These are phyloP conservation scores for Hypsibius dujardini DNA, from an alignment of 1,140 invertebrate genomes.

Conservation along the genomic window DNA sequence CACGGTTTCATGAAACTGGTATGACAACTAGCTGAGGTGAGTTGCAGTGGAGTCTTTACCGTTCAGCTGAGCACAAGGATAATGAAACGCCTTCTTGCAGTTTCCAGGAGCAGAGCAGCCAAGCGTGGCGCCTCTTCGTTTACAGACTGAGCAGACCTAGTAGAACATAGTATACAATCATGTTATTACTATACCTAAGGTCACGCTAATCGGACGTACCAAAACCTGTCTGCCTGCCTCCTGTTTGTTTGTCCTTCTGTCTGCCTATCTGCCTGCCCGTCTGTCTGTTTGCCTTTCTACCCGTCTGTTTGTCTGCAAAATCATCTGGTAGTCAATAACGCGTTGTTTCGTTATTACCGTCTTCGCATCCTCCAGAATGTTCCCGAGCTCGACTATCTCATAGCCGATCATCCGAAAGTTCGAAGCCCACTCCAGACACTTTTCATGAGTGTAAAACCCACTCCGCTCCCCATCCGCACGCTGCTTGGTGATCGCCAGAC, in stretches of 20 bases:
- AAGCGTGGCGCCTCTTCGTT: neutral
- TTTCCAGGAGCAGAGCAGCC: slow-evolving; percentile 1
- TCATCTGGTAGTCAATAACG: no score
- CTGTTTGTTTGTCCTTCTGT: no score
- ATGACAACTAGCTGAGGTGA: neutral
- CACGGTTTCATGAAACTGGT: neutral
- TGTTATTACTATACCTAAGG: no score
- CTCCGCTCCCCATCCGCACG: neutral
- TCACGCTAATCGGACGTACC: no score
- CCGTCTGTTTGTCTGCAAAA: no score
- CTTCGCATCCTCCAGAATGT: neutral
- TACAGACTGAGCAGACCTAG: neutral
- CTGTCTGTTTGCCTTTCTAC: no score
- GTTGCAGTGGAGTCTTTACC: neutral
- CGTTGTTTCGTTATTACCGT: neutral
- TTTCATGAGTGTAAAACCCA: neutral
- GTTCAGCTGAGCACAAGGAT: neutral
- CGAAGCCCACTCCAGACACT: slow-evolving; percentile 10
- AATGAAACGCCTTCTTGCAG: slow-evolving; percentile 6
- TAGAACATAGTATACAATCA: neutral
- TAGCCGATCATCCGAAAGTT: slow-evolving; percentile 12
- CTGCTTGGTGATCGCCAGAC: neutral
- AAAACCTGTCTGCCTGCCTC: no score
- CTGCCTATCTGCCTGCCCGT: no score
- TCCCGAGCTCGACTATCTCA: neutral